A percentile compares a stretch with the other conserved stretches of the same genome.
These are phyloP conservation scores for Fragariocoptes setiger DNA, from an alignment of 1,140 invertebrate species.

Conservation along the genomic window DNA sequence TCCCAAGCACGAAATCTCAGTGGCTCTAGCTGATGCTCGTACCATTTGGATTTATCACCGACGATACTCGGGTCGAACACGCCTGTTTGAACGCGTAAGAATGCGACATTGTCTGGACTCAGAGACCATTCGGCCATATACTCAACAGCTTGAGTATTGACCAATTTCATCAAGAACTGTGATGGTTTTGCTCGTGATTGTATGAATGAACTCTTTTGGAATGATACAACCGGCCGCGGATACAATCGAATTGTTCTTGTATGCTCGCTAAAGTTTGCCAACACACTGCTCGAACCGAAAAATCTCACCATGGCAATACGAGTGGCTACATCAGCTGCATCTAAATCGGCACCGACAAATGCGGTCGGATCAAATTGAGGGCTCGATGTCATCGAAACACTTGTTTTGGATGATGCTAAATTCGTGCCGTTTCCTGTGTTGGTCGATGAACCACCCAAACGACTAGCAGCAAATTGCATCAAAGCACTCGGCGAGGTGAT, in stretches of 20 bases:
- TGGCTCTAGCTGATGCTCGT: constrained; percentile 44
- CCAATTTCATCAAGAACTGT: constrained; percentile 61
- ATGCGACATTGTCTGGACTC: constrained; percentile 83
- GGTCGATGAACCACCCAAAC: neutral
- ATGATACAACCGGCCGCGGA: constrained; percentile 86
- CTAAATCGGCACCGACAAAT: constrained; percentile 34
- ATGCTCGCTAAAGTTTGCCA: constrained; percentile 91
- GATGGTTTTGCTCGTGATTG: constrained; percentile 43
- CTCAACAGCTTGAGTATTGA: constrained; percentile 66
- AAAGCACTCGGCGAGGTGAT: neutral
- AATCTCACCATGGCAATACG: constrained; percentile 94
- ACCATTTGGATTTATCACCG: constrained; percentile 88
- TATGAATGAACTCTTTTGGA: constrained; percentile 91
- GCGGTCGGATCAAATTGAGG: constrained; percentile 35
- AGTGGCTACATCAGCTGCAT: constrained; percentile 92
- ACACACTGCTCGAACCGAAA: constrained; percentile 81
- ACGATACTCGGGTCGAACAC: constrained; percentile 57
- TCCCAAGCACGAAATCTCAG: constrained; percentile 74
- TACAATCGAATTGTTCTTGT: constrained; percentile 79
- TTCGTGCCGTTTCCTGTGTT: neutral
- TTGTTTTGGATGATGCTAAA: neutral
- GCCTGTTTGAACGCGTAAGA: constrained; percentile 76
- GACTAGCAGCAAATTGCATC: neutral
- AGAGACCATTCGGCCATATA: constrained; percentile 92
- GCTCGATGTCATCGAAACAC: constrained; percentile 26